Evolutionary conservation across 2,888 invertebrate genomes (phyloP).

Genomic region (Hypolimnas misippus): DNA sequence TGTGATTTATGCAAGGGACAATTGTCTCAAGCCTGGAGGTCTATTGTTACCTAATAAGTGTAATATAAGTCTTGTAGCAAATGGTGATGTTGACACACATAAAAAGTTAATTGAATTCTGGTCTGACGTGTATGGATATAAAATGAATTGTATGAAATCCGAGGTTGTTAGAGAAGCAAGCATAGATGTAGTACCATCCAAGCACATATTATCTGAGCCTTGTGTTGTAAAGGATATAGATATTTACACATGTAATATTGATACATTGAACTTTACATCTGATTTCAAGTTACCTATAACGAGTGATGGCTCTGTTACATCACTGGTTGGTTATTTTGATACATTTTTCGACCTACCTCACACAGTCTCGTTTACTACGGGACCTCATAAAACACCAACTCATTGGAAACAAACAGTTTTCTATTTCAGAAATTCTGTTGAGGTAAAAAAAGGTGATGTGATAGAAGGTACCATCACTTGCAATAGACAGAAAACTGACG

Average conservation of each 20-base stretch:
- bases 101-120: slow-evolving; percentile 91
- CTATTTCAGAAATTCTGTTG: slow-evolving; percentile 89
- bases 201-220: slow-evolving; percentile 87
- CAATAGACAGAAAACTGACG: slow-evolving; percentile 88
- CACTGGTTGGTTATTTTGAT: slow-evolving; percentile 96
- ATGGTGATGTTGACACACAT: slow-evolving; percentile 90
- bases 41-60: slow-evolving; percentile 93
- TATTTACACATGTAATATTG: slow-evolving; percentile 88
- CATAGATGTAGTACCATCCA: slow-evolving; percentile 77
- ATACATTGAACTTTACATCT: slow-evolving; percentile 89
- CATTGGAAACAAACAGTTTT: slow-evolving; percentile 99
- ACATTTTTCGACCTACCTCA: slow-evolving; percentile 90
- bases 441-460: slow-evolving; percentile 87
- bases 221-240: slow-evolving; percentile 88
- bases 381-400: slow-evolving; percentile 89
- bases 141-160: slow-evolving; percentile 95
- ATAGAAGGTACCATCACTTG: slow-evolving; percentile 89
- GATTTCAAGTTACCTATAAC: slow-evolving; percentile 87
- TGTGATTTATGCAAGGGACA: slow-evolving; percentile 94
- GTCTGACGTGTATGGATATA: slow-evolving; percentile 96
- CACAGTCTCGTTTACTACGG: slow-evolving; percentile 89
- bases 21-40: slow-evolving; percentile 90
- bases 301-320: slow-evolving; percentile 88
- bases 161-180: slow-evolving; percentile 91
- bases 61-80: slow-evolving; percentile 91